phyloP scores from a whole-genome alignment of 1,140 invertebrate genomes.

The Cherax quadricarinatus region DNA sequence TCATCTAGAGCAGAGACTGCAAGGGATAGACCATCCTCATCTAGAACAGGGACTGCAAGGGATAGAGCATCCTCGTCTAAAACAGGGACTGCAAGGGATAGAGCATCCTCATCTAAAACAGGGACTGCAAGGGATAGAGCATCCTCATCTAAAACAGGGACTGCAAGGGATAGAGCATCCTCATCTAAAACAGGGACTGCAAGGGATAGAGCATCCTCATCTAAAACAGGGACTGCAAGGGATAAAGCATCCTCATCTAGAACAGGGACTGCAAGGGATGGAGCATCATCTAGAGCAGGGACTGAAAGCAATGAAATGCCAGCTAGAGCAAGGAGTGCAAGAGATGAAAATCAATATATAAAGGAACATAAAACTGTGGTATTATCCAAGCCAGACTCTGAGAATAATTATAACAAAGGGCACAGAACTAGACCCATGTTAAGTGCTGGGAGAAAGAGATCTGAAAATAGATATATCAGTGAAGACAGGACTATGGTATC shows the following conservation, averaged over 20 bases:
- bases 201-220: too few species aligned
- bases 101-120: background rate
- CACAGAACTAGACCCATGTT: background rate
- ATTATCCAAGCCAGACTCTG: slow-evolving; percentile 3
- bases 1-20: too few species aligned
- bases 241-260: too few species aligned
- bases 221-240: too few species aligned
- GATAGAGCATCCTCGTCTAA: too few species aligned
- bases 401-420: background rate
- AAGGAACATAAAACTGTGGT: background rate
- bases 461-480: background rate
- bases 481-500: background rate
- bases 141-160: background rate
- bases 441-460: background rate
- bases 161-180: background rate
- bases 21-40: too few species aligned
- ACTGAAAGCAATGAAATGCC: background rate
- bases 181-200: too few species aligned
- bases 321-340: background rate
- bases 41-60: too few species aligned
- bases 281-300: background rate
- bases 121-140: background rate
- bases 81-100: too few species aligned
- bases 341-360: background rate
- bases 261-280: background rate